phyloP scores from a whole-genome alignment of 2,113 vertebrate genomes.

The Macrotis lagotis region DNA sequence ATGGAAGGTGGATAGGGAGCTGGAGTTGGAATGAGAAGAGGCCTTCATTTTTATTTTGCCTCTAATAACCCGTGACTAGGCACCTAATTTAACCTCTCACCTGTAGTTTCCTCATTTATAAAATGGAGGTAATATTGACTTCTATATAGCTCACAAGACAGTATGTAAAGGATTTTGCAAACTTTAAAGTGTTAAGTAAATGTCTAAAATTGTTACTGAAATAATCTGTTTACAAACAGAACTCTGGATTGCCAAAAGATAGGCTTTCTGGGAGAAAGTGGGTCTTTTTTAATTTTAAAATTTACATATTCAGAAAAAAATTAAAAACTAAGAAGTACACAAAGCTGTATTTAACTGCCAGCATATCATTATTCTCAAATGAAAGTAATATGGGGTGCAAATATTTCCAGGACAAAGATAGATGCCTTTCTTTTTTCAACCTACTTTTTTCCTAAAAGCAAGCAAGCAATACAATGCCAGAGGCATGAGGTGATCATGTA shows the following conservation, averaged over 20 bases:
- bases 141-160: not conserved
- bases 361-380: conserved; percentile 14
- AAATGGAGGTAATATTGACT: not conserved
- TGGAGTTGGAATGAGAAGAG: not conserved
- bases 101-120: not conserved
- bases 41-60: not conserved
- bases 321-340: not conserved
- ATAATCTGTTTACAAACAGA: not conserved
- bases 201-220: not conserved
- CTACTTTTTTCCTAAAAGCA: no score
- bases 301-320: not conserved
- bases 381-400: not conserved
- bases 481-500: no score
- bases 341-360: conserved; percentile 8
- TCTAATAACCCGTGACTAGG: not conserved
- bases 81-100: not conserved
- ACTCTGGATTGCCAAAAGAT: not conserved
- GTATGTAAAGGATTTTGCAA: not conserved
- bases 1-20: not conserved
- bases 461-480: no score
- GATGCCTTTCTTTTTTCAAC: no score
- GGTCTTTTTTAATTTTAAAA: not conserved
- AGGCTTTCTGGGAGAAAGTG: not conserved
- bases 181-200: not conserved
- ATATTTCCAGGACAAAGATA: not conserved